Base-by-base conservation (phyloP, 2,113 vertebrate species). In the Dicentrarchus labrax region DNA sequence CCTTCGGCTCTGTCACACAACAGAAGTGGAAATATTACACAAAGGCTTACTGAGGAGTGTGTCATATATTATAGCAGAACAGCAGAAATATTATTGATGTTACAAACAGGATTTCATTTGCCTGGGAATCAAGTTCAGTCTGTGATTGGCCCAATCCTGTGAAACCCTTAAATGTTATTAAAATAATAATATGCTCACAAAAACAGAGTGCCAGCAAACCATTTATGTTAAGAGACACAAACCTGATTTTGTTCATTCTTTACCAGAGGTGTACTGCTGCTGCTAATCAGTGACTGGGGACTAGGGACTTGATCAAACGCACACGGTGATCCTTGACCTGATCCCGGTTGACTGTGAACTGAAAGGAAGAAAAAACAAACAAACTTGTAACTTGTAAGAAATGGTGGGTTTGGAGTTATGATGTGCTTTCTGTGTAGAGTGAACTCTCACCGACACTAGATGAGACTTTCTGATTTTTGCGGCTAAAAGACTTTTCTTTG, bases 301-400 rank as follows among this genome's bases (percentile, higher is more conserved):
- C 97, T 97, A 16, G 96, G 96, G 60, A 96, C 96, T 74, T 97
- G 97, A 85, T 99, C 98, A 12, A 96, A 94, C 0, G 95, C 79
- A 57, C 96, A 96, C 0, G 97, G 96, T 0, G 98, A 98, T 24
- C 95, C 96, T 88, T 97, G 96, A 77, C 96, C 94, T 22, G 98
- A 97, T 82, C 91, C 94, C 21, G 95, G 90, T 71, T 95, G 94
- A 51, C 96, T 97, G 9, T 93, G 91, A 71, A 88, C 97, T 95
- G 39, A 39, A 69, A 73, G 22, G 6, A 60, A n/a, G n/a, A 30
- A 77, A 53, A 39, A 24, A 71, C 4, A 60, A 41, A 36, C 8
- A 75, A 50, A 65, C 8, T 59, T 76, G 48, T 10, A 53, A 45
- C 2, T 30, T 30, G 30, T 30, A 47, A 4, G 11, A 54, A 41